phyloP scores from a whole-genome alignment of 1,140 invertebrate species.

The Lepidurus arcticus region DNA sequence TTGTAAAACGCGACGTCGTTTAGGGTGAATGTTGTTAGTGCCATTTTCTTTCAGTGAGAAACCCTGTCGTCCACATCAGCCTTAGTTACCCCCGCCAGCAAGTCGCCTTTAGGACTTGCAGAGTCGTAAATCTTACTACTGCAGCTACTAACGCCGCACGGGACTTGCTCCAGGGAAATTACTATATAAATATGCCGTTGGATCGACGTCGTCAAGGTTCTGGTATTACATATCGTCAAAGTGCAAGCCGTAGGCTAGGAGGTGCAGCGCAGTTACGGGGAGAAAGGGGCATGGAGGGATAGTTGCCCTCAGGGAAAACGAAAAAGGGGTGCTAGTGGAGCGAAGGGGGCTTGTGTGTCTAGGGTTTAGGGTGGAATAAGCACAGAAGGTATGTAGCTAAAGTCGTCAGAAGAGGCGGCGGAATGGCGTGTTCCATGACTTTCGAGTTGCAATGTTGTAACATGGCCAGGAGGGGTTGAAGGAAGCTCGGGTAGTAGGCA shows the following conservation, averaged over 20 bases:
- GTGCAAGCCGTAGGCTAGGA: neutral
- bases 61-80: neutral
- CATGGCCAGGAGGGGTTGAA: neutral
- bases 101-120: neutral
- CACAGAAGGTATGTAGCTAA: too few species aligned
- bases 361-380: too few species aligned
- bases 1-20: neutral
- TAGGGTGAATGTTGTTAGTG: neutral
- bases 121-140: neutral
- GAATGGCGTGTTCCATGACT: neutral
- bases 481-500: neutral
- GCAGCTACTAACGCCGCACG: neutral
- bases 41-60: neutral
- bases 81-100: neutral
- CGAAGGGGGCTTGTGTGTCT: neutral
- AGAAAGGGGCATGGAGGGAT: neutral
- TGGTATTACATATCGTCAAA: slow-evolving; percentile 1
- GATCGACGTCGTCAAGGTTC: neutral
- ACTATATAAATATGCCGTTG: neutral
- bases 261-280: neutral
- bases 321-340: neutral
- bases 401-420: neutral
- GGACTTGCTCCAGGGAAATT: too few species aligned
- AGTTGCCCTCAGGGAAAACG: neutral
- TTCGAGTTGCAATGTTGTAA: neutral